A percentile compares a stretch with the other conserved stretches of the same genome.
Conservation (phyloP, 2,888 invertebrate genomes). For the Frankliniella intonsa region DNA sequence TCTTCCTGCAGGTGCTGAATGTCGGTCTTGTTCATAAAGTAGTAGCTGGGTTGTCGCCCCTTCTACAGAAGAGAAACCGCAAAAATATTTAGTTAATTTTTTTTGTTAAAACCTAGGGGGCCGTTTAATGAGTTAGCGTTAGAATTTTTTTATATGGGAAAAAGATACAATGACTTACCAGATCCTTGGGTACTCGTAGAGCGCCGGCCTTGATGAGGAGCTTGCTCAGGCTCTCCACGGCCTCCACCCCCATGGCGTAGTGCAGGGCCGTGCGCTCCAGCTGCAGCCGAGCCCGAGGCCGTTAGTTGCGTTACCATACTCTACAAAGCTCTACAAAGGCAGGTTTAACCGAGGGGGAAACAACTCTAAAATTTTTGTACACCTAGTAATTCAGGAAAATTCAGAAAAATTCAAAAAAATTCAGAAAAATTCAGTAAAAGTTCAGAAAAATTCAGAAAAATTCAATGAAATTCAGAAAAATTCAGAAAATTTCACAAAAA, state of each 20-base stretch:
- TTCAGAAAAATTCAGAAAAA: no score
- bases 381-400: no score
- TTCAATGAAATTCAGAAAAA: no score
- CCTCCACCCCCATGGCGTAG: constrained; percentile 84
- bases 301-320: neutral
- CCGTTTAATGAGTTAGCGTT: neutral
- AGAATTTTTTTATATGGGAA: constrained; percentile 21
- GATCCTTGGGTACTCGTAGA: constrained; percentile 75
- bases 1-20: constrained; percentile 79
- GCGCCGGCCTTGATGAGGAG: constrained; percentile 79
- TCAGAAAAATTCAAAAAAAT: no score
- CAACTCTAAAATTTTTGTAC: no score
- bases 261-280: constrained; percentile 82
- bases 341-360: neutral
- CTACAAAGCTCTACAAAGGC: neutral
- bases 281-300: constrained; percentile 50
- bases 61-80: constrained; percentile 49
- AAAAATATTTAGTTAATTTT: neutral
- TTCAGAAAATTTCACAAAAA: no score
- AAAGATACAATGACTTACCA: constrained; percentile 48
- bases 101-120: no score
- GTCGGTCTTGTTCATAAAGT: constrained; percentile 88
- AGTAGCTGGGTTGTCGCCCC: constrained; percentile 84
- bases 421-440: no score
- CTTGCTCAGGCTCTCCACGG: constrained; percentile 74